Percentiles rank a stretch among this genome's conserved stretches.
phyloP scores from a whole-genome alignment of 2,797 vertebrate genomes.

The Paratrypauchen microcephalus region DNA sequence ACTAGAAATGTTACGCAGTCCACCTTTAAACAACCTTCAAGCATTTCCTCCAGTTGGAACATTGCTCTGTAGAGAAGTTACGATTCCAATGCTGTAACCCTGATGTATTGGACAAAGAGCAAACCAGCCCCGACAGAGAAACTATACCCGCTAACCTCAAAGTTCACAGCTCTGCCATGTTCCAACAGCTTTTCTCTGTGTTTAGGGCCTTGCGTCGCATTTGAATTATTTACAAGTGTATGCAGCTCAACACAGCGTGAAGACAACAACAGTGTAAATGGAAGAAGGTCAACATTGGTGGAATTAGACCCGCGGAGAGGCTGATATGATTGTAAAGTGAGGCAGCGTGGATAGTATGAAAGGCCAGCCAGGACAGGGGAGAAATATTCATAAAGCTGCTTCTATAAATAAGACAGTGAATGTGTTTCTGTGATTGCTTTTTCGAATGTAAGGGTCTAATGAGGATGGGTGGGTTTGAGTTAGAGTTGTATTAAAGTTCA shows the following conservation, averaged over 20 bases:
- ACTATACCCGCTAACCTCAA: constrained; percentile 16
- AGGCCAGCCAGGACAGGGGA: too few species aligned
- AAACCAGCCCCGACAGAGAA: constrained; percentile 2
- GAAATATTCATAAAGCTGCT: background rate
- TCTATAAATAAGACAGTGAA: background rate
- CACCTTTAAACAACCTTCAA: background rate
- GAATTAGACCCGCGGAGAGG: constrained; percentile 24
- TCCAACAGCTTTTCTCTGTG: constrained; percentile 15
- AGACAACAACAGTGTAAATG: constrained; percentile 19
- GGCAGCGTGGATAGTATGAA: background rate
- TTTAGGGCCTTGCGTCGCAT: constrained; percentile 28
- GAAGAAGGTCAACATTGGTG: constrained; percentile 37
- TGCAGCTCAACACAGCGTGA: constrained; percentile 22
- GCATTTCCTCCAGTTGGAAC: background rate
- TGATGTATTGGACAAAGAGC: background rate
- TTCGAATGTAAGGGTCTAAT: background rate
- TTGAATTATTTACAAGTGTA: constrained; percentile 54
- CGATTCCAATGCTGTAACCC: too few species aligned
- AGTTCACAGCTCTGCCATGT: constrained; percentile 18
- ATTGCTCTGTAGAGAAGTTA: too few species aligned
- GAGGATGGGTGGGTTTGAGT: background rate
- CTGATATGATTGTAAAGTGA: constrained; percentile 16
- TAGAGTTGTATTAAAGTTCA: background rate
- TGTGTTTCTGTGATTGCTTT: background rate
- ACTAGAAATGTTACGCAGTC: too few species aligned